Base-by-base conservation (phyloP, 2,888 invertebrate species). In the Blomia tropicalis region DNA sequence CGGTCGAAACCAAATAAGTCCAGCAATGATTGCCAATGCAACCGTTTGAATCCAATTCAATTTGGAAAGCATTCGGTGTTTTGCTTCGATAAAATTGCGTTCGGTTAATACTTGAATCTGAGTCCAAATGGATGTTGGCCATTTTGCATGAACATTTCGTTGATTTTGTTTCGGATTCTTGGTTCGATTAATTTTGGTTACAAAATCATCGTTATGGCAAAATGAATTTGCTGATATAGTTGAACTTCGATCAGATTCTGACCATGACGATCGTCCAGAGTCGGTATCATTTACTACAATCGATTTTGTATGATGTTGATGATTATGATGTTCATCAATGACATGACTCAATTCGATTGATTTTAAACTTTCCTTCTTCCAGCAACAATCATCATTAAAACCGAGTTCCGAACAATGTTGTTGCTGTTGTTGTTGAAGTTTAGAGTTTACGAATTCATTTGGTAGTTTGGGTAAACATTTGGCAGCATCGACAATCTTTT, bases 111-210 rank as follows among this genome's bases (percentile, higher is more conserved):
- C 82, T 74, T 81, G 81, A 71, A 84, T 83, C 73, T 86, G 85
- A 17, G 83, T 85, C 78, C 81, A 81, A 73, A 85, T 85, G 65
- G 81, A 80, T n/a, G 85, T 85, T 56, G 84, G 83, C 79, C 83
- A 83, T 64, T 80, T 29, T 27, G 56, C 11, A 32, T 19, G 56
- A 17, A n/a, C 27, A 27, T 17, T 51, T 51, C 51, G n/a, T 2
- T 43, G 32, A 47, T 36, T n/a, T 43, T 60, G 31, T 17, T 31
- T 30, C 2, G 17, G 60, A 25, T 62, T 60, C 23, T 62, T 59
- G 2, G 44, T 23, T 59, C 5, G 54, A 54, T 22, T 5, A 17
- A 47, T 23, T 11, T 23, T 17, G 30, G 30, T 59, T 14, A 43
- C n/a, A 25, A 41, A 44, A 32, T 51, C 30, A 1, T 63, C 62